Conservation (phyloP, 1,140 invertebrate genomes). For the Papilio xuthus region DNA sequence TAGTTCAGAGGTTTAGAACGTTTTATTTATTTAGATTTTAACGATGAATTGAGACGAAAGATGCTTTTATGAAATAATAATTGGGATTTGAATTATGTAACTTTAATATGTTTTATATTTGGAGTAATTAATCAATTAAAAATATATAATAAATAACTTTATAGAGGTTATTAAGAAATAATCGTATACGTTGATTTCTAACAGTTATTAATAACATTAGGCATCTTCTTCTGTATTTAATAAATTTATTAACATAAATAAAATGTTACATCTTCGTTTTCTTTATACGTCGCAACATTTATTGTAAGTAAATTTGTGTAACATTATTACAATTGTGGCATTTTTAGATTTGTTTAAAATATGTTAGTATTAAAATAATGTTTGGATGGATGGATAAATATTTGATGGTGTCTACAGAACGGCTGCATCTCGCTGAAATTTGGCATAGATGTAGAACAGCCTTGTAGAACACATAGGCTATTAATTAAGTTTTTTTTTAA, state of each 20-base stretch:
- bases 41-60: neutral
- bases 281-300: too few relatives aligned
- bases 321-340: too few relatives aligned
- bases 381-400: too few relatives aligned
- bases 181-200: neutral
- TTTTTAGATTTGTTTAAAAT: neutral
- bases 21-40: neutral
- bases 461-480: too few relatives aligned
- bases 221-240: neutral
- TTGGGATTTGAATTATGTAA: neutral
- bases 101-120: neutral
- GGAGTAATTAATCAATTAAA: neutral
- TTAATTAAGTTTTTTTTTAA: too few relatives aligned
- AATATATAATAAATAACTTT: neutral
- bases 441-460: too few relatives aligned
- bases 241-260: neutral
- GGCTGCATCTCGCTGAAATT: too few relatives aligned
- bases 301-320: too few relatives aligned
- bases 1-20: constrained; percentile 3
- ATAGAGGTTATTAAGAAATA: neutral
- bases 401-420: too few relatives aligned
- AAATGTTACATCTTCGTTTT: too few relatives aligned
- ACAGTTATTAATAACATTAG: too few relatives aligned
- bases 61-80: neutral
- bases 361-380: too few relatives aligned